These are phyloP conservation scores for Cacoxenus indagator DNA, from an alignment of 2,888 invertebrate genomes.

Conservation along the genomic window DNA sequence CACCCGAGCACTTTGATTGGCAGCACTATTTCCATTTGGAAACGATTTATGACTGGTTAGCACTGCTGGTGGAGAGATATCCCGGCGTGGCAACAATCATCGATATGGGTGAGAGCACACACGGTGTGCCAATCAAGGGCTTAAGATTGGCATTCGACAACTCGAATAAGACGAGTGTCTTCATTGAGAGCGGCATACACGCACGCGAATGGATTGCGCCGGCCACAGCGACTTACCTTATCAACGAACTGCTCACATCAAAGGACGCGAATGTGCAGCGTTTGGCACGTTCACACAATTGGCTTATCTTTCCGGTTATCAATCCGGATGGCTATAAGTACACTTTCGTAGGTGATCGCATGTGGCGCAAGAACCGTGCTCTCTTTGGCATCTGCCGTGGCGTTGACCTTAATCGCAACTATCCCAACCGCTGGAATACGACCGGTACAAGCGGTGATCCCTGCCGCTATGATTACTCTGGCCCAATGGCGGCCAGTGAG, in stretches of 20 bases:
- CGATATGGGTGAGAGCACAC: slow-evolving; percentile 71
- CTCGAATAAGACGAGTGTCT: slow-evolving; percentile 66
- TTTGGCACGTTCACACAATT: slow-evolving; percentile 73
- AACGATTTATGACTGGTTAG: slow-evolving; percentile 66
- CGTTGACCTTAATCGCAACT: slow-evolving; percentile 79
- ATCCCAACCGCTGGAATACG: slow-evolving; percentile 74
- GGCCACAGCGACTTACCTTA: slow-evolving; percentile 66
- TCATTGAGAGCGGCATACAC: slow-evolving; percentile 72
- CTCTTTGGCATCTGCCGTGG: slow-evolving; percentile 73
- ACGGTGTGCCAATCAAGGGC: slow-evolving; percentile 72
- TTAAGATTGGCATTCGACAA: slow-evolving; percentile 67
- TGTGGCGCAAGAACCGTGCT: slow-evolving; percentile 84
- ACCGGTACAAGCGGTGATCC: slow-evolving; percentile 72
- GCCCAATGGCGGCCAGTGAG: slow-evolving; percentile 74
- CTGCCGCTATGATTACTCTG: slow-evolving; percentile 75
- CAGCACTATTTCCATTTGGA: slow-evolving; percentile 64
- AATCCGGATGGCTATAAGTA: slow-evolving; percentile 86
- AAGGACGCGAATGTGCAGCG: slow-evolving; percentile 55
- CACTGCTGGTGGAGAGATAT: slow-evolving; percentile 46
- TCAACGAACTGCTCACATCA: slow-evolving; percentile 67
- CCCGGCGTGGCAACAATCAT: slow-evolving; percentile 65
- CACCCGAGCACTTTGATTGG: slow-evolving; percentile 58
- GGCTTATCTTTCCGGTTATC: slow-evolving; percentile 80
- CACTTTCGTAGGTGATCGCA: slow-evolving; percentile 79
- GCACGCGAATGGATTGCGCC: slow-evolving; percentile 70